Evolutionary conservation across 1,140 invertebrate species (phyloP).

Genomic region (Temnothorax curvispinosus): DNA sequence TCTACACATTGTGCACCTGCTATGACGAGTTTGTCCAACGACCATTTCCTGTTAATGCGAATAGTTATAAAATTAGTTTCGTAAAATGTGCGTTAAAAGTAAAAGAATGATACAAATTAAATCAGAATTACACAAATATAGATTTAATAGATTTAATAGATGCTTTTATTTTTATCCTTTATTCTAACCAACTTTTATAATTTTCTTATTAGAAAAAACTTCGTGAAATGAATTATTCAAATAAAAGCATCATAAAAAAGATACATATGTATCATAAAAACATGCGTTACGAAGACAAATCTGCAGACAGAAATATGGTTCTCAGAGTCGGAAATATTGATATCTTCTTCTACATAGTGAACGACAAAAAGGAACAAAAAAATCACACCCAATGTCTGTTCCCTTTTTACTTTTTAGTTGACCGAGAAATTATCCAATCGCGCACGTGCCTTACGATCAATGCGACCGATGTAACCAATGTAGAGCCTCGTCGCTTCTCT

Average conservation of each 20-base stretch:
- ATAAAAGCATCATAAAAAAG: neutral
- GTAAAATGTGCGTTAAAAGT: neutral
- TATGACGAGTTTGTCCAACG: constrained; percentile 13
- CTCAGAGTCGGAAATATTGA: neutral
- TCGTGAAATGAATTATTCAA: constrained; percentile 2
- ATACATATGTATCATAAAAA: neutral
- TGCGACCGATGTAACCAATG: constrained; percentile 68
- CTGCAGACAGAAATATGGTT: neutral
- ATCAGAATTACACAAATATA: neutral
- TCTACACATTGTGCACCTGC: constrained; percentile 45
- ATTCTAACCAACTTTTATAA: neutral
- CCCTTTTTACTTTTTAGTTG: constrained; percentile 27
- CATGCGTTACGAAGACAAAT: neutral
- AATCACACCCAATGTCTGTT: neutral
- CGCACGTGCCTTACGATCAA: constrained; percentile 26
- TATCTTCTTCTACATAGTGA: neutral
- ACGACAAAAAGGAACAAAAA: neutral
- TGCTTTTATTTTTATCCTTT: neutral
- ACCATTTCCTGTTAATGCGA: constrained; percentile 11
- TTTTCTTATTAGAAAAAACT: neutral
- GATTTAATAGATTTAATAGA: neutral
- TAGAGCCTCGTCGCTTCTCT: constrained; percentile 68
- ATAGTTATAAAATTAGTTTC: neutral
- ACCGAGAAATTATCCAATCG: constrained; percentile 46
- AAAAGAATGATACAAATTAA: neutral